These are phyloP conservation scores for Hybos culiciformis DNA, from an alignment of 2,888 invertebrate species.

Conservation along the genomic window DNA sequence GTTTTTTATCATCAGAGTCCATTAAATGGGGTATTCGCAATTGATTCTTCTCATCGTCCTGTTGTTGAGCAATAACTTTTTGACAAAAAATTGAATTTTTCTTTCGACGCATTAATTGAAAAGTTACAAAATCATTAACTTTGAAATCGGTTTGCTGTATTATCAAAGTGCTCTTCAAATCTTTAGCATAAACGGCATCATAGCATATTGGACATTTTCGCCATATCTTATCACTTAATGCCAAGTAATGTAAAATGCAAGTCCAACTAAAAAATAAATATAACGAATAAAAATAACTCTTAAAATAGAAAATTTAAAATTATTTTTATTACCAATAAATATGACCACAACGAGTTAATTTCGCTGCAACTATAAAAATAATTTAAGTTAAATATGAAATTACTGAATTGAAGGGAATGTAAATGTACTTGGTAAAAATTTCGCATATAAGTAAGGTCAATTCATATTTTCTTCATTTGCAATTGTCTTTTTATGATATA, in stretches of 20 bases:
- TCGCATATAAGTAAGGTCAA: no score
- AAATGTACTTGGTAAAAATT: no score
- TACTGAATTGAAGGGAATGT: no score
- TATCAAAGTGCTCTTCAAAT: conserved; percentile 61
- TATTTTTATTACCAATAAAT: no score
- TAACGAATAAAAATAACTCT: no score
- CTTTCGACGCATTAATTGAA: conserved; percentile 77
- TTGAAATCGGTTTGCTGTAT: conserved; percentile 27
- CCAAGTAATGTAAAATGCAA: conserved; percentile 83
- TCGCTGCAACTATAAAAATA: conserved; percentile 47
- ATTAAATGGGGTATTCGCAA: conserved; percentile 29
- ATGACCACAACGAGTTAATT: conserved; percentile 90
- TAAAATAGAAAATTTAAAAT: no score
- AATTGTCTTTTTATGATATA: no score
- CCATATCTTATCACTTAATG: conserved; percentile 69
- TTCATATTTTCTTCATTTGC: no score
- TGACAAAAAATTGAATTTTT: conserved; percentile 41
- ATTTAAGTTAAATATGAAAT: no score
- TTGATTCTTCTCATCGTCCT: conserved; percentile 24
- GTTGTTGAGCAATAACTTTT: conserved; percentile 22
- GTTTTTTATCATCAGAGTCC: conserved; percentile 19
- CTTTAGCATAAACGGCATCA: conserved; percentile 61
- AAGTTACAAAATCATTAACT: conserved; percentile 53
- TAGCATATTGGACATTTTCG: conserved; percentile 88
- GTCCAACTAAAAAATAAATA: no score